Conservation (phyloP, 2,113 vertebrate species). For the Hemiprocne comata region DNA sequence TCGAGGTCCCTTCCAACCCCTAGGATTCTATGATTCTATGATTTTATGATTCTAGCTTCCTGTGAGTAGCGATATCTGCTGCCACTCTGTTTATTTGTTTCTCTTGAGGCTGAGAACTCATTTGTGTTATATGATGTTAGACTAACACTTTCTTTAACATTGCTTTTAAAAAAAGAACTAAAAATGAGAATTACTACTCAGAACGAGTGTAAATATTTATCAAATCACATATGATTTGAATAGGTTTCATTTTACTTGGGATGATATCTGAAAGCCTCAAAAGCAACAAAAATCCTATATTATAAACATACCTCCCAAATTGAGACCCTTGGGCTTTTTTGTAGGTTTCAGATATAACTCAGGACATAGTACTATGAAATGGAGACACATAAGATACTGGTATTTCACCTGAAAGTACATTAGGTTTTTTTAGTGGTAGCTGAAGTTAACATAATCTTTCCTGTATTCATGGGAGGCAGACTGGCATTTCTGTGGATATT, state of each 20-base stretch:
- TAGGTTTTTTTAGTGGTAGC: not conserved
- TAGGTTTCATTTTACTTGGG: not conserved
- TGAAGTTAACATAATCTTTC: not conserved
- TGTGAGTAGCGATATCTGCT: not conserved
- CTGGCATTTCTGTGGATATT: not conserved
- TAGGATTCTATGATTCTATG: no score
- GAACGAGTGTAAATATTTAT: not conserved
- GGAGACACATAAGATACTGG: not conserved
- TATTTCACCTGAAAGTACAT: not conserved
- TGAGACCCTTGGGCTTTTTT: not conserved
- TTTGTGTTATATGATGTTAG: not conserved
- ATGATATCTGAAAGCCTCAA: not conserved
- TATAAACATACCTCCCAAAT: not conserved
- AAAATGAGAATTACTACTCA: not conserved
- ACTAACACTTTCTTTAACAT: not conserved
- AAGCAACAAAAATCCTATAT: not conserved
- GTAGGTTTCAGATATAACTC: not conserved
- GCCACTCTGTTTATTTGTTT: not conserved
- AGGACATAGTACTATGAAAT: not conserved
- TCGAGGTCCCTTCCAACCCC: no score
- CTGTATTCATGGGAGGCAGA: not conserved
- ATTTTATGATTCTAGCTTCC: not conserved
- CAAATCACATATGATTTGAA: not conserved
- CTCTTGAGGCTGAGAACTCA: not conserved
- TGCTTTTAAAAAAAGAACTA: constrained; percentile 10